Evolutionary conservation across 2,113 vertebrate genomes (phyloP), one percentile per base, ranked within the genome.

Genomic region (Tor tambroides): DNA sequence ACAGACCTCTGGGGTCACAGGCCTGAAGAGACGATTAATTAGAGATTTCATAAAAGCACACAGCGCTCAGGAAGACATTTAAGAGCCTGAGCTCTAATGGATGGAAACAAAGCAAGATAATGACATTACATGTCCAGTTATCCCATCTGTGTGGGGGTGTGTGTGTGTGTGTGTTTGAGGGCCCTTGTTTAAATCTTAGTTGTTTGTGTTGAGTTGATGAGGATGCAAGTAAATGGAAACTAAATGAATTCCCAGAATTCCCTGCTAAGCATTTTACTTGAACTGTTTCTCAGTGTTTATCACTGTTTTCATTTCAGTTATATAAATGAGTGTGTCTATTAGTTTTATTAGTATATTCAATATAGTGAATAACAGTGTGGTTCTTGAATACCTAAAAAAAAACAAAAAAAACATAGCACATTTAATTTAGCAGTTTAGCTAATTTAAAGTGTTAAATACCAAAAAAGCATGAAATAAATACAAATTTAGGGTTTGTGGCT

Each of bases 121-220:
- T 77, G 43, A 9, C 74, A 49, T 76, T 49, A 26, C 41, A 49
- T 46, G 12, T 76, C n/a, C 43, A 49, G 43, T 76, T 76, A 76
- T 49, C 41, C 41, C 1, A 6, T 28, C 12, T 26, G 21, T 38
- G 19, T 38, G 17, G 10, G 32, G 9, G 65, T 14, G 61, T 41
- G 38, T 15, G 71, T 74, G 74, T 90, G 87, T 63, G 87, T 90
- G 80, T 88, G 84, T 87, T 41, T 85, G 54, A 63, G 76, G 38
- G 75, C 71, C 79, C 85, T 30, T 26, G 80, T 69, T 69, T 38
- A 35, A 71, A 75, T 49, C 6, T 1, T 77, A 28, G 19, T 26
- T 17, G 72, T 77, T 51, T 26, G 75, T 51, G 43, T 51, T 51
- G 23, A 46, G 69, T 41, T 38, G 32, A 72, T 72, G 69, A 38